phyloP scores from a whole-genome alignment of 2,113 vertebrate species.

The Dromaius novaehollandiae region DNA sequence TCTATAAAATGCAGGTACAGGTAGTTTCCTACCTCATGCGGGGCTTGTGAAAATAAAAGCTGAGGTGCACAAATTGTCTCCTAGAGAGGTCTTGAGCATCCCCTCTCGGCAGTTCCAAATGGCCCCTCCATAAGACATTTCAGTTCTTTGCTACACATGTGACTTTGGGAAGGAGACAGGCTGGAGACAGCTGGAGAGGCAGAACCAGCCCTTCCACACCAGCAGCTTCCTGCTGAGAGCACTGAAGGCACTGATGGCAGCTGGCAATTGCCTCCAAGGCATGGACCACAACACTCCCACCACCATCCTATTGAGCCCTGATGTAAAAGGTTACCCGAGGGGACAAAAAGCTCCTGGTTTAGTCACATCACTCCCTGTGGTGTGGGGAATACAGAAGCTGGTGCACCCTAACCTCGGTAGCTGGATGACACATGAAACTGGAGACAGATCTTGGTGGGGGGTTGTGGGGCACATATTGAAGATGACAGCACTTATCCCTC shows the following conservation, averaged over 20 bases:
- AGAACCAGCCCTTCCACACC: background rate
- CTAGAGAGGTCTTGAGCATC: accelerated
- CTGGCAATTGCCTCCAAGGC: background rate
- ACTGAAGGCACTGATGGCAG: background rate
- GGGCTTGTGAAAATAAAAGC: background rate
- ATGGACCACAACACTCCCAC: background rate
- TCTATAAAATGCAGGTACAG: background rate
- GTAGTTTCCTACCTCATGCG: background rate
- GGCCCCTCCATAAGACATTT: background rate
- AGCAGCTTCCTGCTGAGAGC: background rate
- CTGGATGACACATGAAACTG: background rate
- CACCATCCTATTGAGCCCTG: background rate
- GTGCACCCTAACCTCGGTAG: background rate
- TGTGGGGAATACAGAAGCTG: background rate
- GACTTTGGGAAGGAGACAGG: background rate
- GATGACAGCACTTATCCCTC: background rate
- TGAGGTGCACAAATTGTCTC: background rate
- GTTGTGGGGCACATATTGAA: background rate
- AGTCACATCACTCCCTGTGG: accelerated
- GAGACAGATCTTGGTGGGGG: background rate
- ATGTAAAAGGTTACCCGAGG: background rate
- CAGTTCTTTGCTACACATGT: background rate
- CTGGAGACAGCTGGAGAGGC: accelerated
- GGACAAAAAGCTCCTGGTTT: background rate
- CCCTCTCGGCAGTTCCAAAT: background rate